phyloP scores from a whole-genome alignment of 2,797 vertebrate genomes.

The Carcharodon carcharias region DNA sequence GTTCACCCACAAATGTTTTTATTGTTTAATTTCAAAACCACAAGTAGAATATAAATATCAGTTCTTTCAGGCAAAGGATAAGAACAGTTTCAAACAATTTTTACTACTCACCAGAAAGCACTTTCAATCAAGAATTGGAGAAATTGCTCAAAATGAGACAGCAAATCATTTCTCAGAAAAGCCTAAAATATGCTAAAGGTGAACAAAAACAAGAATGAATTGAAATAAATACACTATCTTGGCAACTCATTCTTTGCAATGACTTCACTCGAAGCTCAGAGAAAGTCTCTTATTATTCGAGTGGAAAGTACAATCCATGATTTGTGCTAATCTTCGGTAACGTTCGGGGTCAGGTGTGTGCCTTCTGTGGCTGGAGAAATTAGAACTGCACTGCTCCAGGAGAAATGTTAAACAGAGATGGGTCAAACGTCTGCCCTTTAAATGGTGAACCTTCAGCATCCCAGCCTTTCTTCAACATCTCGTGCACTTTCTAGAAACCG shows the following conservation, averaged over 20 bases:
- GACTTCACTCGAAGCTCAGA: not conserved
- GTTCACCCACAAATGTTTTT: not conserved
- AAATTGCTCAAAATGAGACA: not conserved
- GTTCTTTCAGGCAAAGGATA: conserved; percentile 13
- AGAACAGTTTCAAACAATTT: conserved; percentile 1
- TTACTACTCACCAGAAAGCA: conserved; percentile 9
- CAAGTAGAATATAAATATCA: conserved; percentile 19
- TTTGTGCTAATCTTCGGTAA: not conserved
- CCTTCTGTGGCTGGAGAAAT: conserved; percentile 42
- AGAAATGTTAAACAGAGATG: conserved; percentile 92
- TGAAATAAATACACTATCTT: conserved; percentile 28
- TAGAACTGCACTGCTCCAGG: conserved; percentile 90
- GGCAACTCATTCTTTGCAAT: not conserved
- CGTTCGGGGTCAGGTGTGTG: not conserved
- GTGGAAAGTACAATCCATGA: conserved; percentile 2
- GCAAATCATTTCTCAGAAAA: conserved; percentile 24
- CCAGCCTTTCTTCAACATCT: conserved; percentile 98
- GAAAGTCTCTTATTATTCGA: not conserved
- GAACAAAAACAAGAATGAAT: not conserved
- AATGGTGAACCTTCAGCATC: conserved; percentile 93
- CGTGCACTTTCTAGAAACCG: conserved; percentile 83
- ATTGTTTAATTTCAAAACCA: conserved; percentile 24
- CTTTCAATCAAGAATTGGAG: not conserved
- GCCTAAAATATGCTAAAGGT: not conserved
- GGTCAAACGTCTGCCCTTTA: conserved; percentile 88